Evolutionary conservation across 2,113 vertebrate species (phyloP).

Genomic region (Perca flavescens): DNA sequence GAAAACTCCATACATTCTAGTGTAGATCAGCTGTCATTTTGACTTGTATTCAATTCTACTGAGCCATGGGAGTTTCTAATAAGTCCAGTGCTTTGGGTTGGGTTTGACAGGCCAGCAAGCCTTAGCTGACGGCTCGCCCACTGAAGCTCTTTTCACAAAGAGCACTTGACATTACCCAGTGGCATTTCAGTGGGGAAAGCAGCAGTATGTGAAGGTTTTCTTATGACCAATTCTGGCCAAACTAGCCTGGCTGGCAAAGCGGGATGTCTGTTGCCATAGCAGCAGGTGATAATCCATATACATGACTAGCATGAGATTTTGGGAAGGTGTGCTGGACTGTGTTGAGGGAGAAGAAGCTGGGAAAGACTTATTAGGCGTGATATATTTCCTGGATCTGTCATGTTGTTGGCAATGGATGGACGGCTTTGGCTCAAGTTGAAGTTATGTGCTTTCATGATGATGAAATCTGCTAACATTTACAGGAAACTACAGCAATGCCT

Average conservation of each 20-base stretch:
- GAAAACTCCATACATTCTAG: constrained; percentile 1
- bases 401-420: not conserved
- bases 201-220: constrained; percentile 30
- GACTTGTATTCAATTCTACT: constrained; percentile 30
- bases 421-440: constrained; percentile 12
- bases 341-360: not conserved
- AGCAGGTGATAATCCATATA: constrained; percentile 54
- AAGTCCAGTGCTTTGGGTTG: constrained; percentile 41
- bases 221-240: constrained; percentile 23
- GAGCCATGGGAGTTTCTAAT: constrained; percentile 49
- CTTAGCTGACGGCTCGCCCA: constrained; percentile 53
- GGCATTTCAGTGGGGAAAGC: constrained; percentile 43
- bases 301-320: constrained; percentile 24
- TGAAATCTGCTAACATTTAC: constrained; percentile 37
- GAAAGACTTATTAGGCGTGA: not conserved
- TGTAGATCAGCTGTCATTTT: constrained; percentile 49
- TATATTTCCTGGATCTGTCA: constrained; percentile 13
- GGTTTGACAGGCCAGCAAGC: constrained; percentile 48
- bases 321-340: constrained; percentile 14
- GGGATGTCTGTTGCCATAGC: constrained; percentile 49
- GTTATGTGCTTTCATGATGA: constrained; percentile 8
- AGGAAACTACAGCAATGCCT: not conserved
- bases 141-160: constrained; percentile 37
- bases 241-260: constrained; percentile 12
- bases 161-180: constrained; percentile 50